Evolutionary conservation across 2,113 vertebrate species (phyloP), one percentile per base, ranked within the genome.

Genomic region (Hemiprocne comata): DNA sequence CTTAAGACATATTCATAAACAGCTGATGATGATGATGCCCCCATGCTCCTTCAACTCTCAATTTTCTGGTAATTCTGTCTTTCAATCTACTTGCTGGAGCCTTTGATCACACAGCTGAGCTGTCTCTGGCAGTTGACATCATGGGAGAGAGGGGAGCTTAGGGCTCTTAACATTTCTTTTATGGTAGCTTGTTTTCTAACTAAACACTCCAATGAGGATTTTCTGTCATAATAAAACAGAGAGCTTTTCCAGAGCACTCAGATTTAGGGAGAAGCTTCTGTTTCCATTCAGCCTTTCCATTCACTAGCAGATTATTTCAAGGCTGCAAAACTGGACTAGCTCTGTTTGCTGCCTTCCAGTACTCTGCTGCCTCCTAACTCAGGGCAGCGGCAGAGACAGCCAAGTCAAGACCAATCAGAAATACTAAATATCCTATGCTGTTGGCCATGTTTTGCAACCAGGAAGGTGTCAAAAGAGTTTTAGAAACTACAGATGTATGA

Each of bases 71-170:
- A 96, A 91, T 96, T 95, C 72, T 88, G 64, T 87, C 83, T 93
- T 90, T 87, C 92, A 96, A 94, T 92, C 90, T 1, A 8, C 90
- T 91, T 80, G 57, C 75, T 75, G 69, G 76, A 90, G 64, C 72
- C 89, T 95, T 86, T 95, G 90, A 95, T 96, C 93, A 71, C 38
- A 18, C 55, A 69, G 90, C 75, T 15, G 64, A 97, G 94, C 87
- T 91, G 90, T 67, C 69, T 86, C 93, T 94, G 93, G 94, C 82
- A 91, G 94, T 67, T 94, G 96, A 95, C 95, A 97, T 93, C 96
- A 94, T 80, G 91, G 65, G 71, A 90, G 75, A 83, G 83, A 95
- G 61, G 90, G 79, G 64, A 88, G 94, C 93, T 95, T 92, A 88
- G 65, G 79, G 79, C 90, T 93, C 90, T 95, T 95, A 89, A 93